A percentile compares a stretch with the other conserved stretches of the same genome.
Conservation (phyloP, 2,888 invertebrate species). For the Notodonta ziczac region DNA sequence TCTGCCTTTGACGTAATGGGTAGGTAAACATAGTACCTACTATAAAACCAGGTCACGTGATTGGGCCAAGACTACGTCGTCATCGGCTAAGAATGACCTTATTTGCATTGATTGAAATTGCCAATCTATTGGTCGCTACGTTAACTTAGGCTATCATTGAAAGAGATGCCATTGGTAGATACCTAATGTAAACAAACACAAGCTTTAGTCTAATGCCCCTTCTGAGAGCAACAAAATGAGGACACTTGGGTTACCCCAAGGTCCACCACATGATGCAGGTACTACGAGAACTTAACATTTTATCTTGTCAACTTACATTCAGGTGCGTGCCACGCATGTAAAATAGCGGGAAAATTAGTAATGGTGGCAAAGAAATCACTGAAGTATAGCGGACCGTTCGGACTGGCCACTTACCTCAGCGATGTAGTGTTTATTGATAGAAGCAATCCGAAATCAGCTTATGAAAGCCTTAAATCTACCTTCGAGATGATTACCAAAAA, state of each 20-base stretch:
- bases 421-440: slow-evolving; percentile 85
- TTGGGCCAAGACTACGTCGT: too few species aligned
- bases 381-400: slow-evolving; percentile 82
- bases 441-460: slow-evolving; percentile 22
- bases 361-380: slow-evolving; percentile 83
- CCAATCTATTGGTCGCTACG: too few species aligned
- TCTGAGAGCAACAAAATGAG: too few species aligned
- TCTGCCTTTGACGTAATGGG: slow-evolving; percentile 82
- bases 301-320: slow-evolving; percentile 18
- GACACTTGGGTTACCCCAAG: too few species aligned
- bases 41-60: too few species aligned
- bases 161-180: too few species aligned
- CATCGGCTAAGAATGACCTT: too few species aligned
- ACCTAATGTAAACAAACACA: background rate
- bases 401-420: slow-evolving; percentile 79
- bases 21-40: slow-evolving; percentile 11
- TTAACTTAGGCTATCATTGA: too few species aligned
- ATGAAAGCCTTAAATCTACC: slow-evolving; percentile 5
- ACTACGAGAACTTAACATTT: too few species aligned
- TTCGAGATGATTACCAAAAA: slow-evolving; percentile 5
- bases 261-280: too few species aligned
- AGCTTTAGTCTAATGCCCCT: too few species aligned
- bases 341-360: slow-evolving; percentile 70
- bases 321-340: slow-evolving; percentile 83
- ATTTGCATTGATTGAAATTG: too few species aligned